These are phyloP conservation scores for Busseola fusca DNA, from an alignment of 2,888 invertebrate species.

Conservation along the genomic window DNA sequence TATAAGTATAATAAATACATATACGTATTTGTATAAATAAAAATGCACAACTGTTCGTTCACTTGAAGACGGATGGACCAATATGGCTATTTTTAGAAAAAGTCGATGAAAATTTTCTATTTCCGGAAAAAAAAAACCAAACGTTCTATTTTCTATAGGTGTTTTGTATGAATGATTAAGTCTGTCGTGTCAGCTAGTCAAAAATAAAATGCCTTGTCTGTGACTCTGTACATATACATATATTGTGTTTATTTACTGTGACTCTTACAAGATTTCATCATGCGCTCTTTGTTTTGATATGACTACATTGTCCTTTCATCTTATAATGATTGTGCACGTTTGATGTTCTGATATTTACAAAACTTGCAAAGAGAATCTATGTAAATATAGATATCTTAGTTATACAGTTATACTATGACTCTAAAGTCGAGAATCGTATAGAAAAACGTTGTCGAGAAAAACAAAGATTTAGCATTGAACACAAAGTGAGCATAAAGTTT, in stretches of 20 bases:
- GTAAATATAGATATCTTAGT: slow-evolving; percentile 46
- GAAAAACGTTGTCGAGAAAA: slow-evolving; percentile 25
- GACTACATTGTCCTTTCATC: slow-evolving; percentile 54
- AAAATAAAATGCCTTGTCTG: slow-evolving; percentile 16
- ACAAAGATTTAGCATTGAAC: slow-evolving; percentile 54
- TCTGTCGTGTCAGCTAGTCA: not conserved
- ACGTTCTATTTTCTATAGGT: not conserved
- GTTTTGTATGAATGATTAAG: not conserved
- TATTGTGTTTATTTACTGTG: slow-evolving; percentile 40
- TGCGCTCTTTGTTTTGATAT: slow-evolving; percentile 56
- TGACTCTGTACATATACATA: slow-evolving; percentile 4
- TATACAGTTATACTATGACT: not conserved
- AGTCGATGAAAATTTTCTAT: too few relatives aligned
- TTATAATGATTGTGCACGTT: slow-evolving; percentile 56
- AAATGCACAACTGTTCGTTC: not conserved
- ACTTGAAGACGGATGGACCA: not conserved
- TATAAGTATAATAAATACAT: too few relatives aligned
- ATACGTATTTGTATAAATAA: too few relatives aligned
- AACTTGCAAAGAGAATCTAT: slow-evolving; percentile 47
- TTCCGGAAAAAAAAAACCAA: not conserved
- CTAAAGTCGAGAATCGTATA: slow-evolving; percentile 40
- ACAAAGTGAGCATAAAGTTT: slow-evolving; percentile 53
- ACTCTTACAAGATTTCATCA: slow-evolving; percentile 36
- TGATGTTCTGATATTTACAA: slow-evolving; percentile 50
- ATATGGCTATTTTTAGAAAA: not conserved